Percentiles rank a stretch among this genome's conserved stretches.
phyloP scores from a whole-genome alignment of 30 jellyfish, hydroid and myxozoan genomes.

The Hydractinia echinata region DNA sequence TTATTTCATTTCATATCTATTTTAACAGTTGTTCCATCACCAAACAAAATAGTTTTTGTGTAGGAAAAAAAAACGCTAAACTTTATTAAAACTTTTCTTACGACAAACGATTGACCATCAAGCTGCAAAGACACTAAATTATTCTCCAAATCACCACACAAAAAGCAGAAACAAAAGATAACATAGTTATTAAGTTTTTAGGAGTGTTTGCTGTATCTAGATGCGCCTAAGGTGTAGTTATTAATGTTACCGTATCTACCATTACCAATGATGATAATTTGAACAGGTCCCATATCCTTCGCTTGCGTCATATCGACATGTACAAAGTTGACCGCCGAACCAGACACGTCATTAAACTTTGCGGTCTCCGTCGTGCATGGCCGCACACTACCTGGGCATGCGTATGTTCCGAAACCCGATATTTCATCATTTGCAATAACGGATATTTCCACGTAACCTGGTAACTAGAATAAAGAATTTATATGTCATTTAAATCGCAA shows the following conservation, averaged over 20 bases:
- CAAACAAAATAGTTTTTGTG: too few relatives aligned
- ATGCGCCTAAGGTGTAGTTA: conserved; percentile 42
- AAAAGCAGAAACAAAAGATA: too few relatives aligned
- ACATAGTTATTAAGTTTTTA: too few relatives aligned
- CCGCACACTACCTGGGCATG: conserved; percentile 36
- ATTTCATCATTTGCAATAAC: conserved; percentile 41
- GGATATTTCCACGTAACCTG: conserved; percentile 17
- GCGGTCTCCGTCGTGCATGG: conserved; percentile 35
- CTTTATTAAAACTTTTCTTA: too few relatives aligned
- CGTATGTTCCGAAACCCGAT: conserved; percentile 61
- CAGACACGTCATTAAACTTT: conserved; percentile 49
- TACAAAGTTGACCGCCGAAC: conserved; percentile 46
- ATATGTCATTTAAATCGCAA: too few relatives aligned
- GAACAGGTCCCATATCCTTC: conserved; percentile 44
- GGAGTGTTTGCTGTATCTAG: conserved; percentile 10
- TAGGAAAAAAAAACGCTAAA: too few relatives aligned
- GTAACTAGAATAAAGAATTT: not conserved
- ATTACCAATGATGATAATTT: conserved; percentile 52
- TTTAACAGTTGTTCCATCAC: too few relatives aligned
- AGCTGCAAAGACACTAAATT: too few relatives aligned
- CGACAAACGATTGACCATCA: too few relatives aligned
- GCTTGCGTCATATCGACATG: conserved; percentile 31
- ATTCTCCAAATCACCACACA: too few relatives aligned
- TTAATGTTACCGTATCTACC: conserved; percentile 34
- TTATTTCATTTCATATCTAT: too few relatives aligned